phyloP scores from a whole-genome alignment of 1,140 invertebrate species.

The Reticulitermes speratus region DNA sequence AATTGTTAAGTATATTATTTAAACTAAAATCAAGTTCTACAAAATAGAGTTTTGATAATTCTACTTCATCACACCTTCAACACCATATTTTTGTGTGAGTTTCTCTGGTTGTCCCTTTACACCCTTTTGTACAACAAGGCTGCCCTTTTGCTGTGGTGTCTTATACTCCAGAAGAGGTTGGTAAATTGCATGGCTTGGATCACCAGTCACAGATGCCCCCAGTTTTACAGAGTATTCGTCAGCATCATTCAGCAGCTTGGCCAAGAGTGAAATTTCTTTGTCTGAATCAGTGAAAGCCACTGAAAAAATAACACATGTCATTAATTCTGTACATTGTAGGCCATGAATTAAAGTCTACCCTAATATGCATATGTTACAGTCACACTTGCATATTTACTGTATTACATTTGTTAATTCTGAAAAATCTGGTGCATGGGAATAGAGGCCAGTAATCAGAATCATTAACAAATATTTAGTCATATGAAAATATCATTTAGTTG shows the following conservation, averaged over 20 bases:
- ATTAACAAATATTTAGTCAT: too few species aligned
- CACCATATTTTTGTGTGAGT: slow-evolving; percentile 50
- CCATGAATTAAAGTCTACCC: too few species aligned
- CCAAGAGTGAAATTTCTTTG: slow-evolving; percentile 54
- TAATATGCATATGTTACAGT: too few species aligned
- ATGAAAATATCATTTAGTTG: too few species aligned
- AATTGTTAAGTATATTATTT: too few species aligned
- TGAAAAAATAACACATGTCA: slow-evolving; percentile 20
- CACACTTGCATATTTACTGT: too few species aligned
- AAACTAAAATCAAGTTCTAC: too few species aligned
- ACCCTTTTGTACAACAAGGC: slow-evolving; percentile 38
- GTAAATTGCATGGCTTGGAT: slow-evolving; percentile 53
- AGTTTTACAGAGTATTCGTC: slow-evolving; percentile 59
- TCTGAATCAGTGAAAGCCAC: slow-evolving; percentile 51
- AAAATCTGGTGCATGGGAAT: too few species aligned
- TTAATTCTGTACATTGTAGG: too few species aligned
- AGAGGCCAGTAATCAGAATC: too few species aligned
- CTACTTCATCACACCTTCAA: slow-evolving; percentile 48
- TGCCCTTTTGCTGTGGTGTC: slow-evolving; percentile 37
- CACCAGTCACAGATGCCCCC: slow-evolving; percentile 60
- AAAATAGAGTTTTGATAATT: too few species aligned
- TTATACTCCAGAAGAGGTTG: slow-evolving; percentile 68
- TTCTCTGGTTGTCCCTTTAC: slow-evolving; percentile 31
- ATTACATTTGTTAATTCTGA: too few species aligned
- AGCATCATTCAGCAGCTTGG: slow-evolving; percentile 58